Percentiles rank a stretch among this genome's conserved stretches.
phyloP scores from a whole-genome alignment of 1,140 invertebrate genomes.

The Solenopsis fugax region DNA sequence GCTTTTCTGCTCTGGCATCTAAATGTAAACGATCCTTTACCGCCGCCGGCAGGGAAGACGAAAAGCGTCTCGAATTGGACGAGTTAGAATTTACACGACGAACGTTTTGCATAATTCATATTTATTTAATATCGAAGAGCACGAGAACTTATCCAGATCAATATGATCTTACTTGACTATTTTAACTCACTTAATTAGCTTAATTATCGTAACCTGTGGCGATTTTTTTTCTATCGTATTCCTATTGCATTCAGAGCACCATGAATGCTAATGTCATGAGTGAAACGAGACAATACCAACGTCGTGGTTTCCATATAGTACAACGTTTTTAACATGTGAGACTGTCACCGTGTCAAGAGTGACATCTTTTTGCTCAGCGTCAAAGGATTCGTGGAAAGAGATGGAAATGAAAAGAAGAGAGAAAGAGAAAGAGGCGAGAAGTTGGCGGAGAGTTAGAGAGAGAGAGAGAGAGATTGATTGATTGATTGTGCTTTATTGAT shows the following conservation, averaged over 20 bases:
- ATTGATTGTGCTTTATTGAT: too few relatives aligned
- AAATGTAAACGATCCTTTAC: constrained; percentile 57
- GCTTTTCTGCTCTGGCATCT: not conserved
- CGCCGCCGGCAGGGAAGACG: not conserved
- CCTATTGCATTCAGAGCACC: not conserved
- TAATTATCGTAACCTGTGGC: not conserved
- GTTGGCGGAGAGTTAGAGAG: not conserved
- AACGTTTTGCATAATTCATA: not conserved
- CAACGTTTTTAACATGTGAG: not conserved
- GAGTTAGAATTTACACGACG: not conserved
- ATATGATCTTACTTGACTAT: not conserved
- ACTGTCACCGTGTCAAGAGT: constrained; percentile 1
- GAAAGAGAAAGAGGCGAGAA: not conserved
- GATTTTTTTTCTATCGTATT: not conserved
- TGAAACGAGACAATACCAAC: constrained; percentile 17
- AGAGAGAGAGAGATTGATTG: not conserved
- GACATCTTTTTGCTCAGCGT: constrained; percentile 4
- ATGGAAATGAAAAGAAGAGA: not conserved
- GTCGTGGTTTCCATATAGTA: not conserved
- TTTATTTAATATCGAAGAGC: not conserved
- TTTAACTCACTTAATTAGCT: constrained; percentile 10
- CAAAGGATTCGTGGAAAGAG: constrained; percentile 8
- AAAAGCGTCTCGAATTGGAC: not conserved
- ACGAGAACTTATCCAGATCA: not conserved
- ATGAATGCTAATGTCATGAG: not conserved